phyloP scores from a whole-genome alignment of 1,140 invertebrate species.

The Asbolus verrucosus region DNA sequence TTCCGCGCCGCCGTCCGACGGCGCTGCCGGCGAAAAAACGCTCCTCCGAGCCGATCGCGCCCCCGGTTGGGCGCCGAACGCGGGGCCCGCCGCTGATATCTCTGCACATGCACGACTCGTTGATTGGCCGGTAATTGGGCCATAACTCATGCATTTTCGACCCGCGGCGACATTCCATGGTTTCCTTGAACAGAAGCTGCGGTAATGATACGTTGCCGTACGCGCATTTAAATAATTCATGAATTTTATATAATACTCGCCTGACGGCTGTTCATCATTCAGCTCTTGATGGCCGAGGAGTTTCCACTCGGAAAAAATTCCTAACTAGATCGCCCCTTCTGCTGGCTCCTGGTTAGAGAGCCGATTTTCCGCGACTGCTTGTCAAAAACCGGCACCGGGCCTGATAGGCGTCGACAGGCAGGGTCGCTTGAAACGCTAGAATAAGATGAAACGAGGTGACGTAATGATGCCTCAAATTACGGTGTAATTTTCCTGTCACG shows the following conservation, averaged over 20 bases:
- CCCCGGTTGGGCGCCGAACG: slow-evolving; percentile 20
- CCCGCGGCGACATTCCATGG: slow-evolving; percentile 33
- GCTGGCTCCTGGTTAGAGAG: no score
- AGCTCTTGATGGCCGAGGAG: no score
- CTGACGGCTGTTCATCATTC: slow-evolving; percentile 12
- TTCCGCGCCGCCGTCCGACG: slow-evolving; percentile 1
- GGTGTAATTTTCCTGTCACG: no score
- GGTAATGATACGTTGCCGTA: slow-evolving; percentile 13
- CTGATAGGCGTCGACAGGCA: no score
- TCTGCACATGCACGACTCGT: slow-evolving; percentile 18
- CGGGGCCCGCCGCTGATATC: slow-evolving; percentile 1
- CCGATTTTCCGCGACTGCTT: no score
- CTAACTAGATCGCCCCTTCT: no score
- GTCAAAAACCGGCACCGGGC: no score
- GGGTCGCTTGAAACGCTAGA: no score
- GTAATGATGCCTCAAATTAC: no score
- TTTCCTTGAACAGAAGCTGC: slow-evolving; percentile 41
- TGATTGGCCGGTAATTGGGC: slow-evolving; percentile 34
- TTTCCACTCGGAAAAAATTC: no score
- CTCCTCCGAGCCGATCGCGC: not conserved
- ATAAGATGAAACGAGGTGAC: no score
- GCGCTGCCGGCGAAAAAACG: not conserved
- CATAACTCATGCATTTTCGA: slow-evolving; percentile 26
- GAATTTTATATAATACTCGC: slow-evolving; percentile 24
- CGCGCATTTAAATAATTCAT: slow-evolving; percentile 40